These are phyloP conservation scores for Galagoides demidoff DNA, from an alignment of 2,797 vertebrate genomes.

Conservation along the genomic window DNA sequence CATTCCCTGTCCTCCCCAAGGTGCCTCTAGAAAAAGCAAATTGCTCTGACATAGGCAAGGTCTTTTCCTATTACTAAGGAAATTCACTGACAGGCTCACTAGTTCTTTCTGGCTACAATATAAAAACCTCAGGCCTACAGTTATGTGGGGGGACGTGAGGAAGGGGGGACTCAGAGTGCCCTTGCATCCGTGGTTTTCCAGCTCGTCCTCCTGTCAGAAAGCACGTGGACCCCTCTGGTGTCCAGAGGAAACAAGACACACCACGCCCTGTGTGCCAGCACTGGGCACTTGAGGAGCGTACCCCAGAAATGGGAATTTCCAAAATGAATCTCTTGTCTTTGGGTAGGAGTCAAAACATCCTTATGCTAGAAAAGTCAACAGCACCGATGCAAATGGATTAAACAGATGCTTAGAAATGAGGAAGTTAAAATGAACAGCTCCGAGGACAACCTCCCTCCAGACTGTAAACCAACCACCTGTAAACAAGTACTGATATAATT, in stretches of 20 bases:
- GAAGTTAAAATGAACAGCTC: neutral
- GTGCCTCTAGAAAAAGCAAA: constrained; percentile 51
- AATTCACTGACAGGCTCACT: constrained; percentile 28
- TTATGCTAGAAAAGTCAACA: neutral
- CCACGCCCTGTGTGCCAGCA: neutral
- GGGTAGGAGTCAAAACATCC: neutral
- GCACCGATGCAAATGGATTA: neutral
- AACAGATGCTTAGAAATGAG: neutral
- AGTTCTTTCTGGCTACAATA: neutral
- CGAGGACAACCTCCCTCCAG: neutral
- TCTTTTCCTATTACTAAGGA: constrained; percentile 31
- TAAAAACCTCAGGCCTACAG: neutral
- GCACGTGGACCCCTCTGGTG: neutral
- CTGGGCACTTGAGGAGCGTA: neutral
- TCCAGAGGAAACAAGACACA: neutral
- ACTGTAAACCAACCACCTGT: neutral
- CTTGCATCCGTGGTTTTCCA: neutral
- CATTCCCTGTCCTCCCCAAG: constrained; percentile 56
- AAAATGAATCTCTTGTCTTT: neutral
- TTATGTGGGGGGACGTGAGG: neutral
- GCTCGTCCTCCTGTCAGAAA: neutral
- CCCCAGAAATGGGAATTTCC: neutral
- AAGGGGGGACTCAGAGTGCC: neutral
- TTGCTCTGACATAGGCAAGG: neutral
- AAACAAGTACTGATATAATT: neutral